phyloP scores from a whole-genome alignment of 2,888 invertebrate genomes.

The Melangyna quadrimaculata region DNA sequence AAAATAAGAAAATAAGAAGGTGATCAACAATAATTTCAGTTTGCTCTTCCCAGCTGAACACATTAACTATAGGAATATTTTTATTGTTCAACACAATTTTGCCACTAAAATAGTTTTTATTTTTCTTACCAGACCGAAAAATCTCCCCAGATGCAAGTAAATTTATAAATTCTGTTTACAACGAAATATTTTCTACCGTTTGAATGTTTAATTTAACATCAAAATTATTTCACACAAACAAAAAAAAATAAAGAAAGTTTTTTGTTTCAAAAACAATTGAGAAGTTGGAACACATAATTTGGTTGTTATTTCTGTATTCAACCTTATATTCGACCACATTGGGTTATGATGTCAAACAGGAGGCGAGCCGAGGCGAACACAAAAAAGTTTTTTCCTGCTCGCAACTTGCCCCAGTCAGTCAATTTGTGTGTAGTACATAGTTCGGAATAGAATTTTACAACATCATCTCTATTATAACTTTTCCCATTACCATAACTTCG shows the following conservation, averaged over 20 bases:
- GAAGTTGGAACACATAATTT: conserved; percentile 2
- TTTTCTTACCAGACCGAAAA: not conserved
- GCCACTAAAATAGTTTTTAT: not conserved
- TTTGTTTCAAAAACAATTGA: not conserved
- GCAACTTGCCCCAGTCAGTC: conserved; percentile 1
- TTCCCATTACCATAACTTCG: conserved; percentile 55
- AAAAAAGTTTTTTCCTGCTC: not conserved
- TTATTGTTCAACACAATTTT: not conserved
- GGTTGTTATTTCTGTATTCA: conserved; percentile 8
- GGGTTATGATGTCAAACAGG: conserved; percentile 5
- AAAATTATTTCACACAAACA: not conserved
- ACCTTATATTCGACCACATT: conserved; percentile 9
- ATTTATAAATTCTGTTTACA: not conserved
- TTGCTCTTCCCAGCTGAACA: no score
- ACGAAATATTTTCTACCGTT: not conserved
- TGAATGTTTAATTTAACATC: not conserved
- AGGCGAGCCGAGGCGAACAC: not conserved
- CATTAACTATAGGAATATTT: not conserved
- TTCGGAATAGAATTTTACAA: conserved; percentile 27
- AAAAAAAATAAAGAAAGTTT: not conserved
- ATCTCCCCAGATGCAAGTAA: not conserved
- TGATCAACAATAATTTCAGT: no score
- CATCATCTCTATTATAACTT: conserved; percentile 47
- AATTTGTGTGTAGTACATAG: not conserved
- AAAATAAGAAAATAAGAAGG: no score